A percentile compares a stretch with the other conserved stretches of the same genome.
phyloP scores from a whole-genome alignment of 2,113 vertebrate species.

The Muntiacus reevesi region DNA sequence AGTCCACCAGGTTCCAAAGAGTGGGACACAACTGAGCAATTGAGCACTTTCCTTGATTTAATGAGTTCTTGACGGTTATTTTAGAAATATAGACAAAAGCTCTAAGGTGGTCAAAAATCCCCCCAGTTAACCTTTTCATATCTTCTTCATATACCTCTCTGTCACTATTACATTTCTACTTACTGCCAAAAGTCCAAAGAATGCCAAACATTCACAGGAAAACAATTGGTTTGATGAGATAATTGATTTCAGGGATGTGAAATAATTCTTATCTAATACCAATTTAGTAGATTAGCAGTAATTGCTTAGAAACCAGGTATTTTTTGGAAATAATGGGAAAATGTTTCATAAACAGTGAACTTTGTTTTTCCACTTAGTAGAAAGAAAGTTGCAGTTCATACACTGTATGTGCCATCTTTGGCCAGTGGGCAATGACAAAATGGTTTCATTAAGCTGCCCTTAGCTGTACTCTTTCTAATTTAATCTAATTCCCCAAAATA shows the following conservation, averaged over 20 bases:
- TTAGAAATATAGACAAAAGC: neutral
- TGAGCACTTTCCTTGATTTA: neutral
- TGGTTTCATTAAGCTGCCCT: neutral
- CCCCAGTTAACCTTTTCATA: neutral
- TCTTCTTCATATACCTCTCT: neutral
- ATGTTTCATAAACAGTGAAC: neutral
- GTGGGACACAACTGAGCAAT: neutral
- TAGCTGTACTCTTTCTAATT: neutral
- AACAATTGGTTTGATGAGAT: neutral
- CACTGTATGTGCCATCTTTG: neutral
- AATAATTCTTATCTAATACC: neutral
- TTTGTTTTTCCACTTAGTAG: neutral
- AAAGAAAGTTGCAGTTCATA: neutral
- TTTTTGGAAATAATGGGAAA: neutral
- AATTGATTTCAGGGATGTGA: neutral
- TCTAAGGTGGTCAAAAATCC: neutral
- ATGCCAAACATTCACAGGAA: neutral
- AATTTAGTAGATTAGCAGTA: neutral
- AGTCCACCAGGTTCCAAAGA: neutral
- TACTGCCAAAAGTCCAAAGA: neutral
- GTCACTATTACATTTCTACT: neutral
- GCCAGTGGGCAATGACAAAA: neutral
- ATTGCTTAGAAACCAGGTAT: neutral
- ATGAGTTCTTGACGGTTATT: neutral
- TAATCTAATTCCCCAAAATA: neutral